Base-by-base conservation (phyloP, 1,140 invertebrate species). In the Macrotrachela quadricornifera region DNA sequence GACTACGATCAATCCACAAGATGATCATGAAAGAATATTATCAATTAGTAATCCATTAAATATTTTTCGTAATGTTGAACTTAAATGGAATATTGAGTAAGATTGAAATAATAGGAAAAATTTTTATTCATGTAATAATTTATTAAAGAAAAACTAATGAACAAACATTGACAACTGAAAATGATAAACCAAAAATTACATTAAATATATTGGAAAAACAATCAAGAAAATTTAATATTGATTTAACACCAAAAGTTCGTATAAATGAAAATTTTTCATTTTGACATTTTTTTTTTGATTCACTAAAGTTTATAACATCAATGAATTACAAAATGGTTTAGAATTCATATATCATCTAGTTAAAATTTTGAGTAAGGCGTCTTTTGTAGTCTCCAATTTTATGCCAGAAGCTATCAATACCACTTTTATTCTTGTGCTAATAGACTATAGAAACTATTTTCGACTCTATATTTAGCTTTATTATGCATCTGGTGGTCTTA, bases 141-240 rank as follows among this genome's bases (percentile, higher is more conserved):
- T 39, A 43, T 30, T 50, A 46, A n/a, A 30, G 21, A 30, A 8
- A 30, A 30, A 30, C 2, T 4, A 8, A 2, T 30, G 21, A 30
- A 30, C 3, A 30, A 30, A 30, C 21, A 30, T 2, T 8, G 8
- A 42, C 15, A 14, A 10, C 13, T 4, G 41, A 42, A 42, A 15
- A 42, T 36, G 10, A 16, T 18, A 13, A 40, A 45, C 49, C 36
- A 38, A 44, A 38, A 50, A 15, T 17, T 18, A 36, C 30, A 13
- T 40, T 41, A 36, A 54, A 59, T 18, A 61, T 58, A 51, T 54
- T 67, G 16, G 59, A 60, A 37, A 59, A 63, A 50, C 58, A 64
- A 49, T 65, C 82, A 58, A 76, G 86, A 61, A 83, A 79, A 71
- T 95, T 92, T 64, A 91, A 87, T 65, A 76, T 95, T 60, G 90